Percentiles rank a stretch among this genome's conserved stretches.
These are phyloP conservation scores for Etia nguti DNA, from an alignment of 2,113 vertebrate species.

Conservation along the genomic window DNA sequence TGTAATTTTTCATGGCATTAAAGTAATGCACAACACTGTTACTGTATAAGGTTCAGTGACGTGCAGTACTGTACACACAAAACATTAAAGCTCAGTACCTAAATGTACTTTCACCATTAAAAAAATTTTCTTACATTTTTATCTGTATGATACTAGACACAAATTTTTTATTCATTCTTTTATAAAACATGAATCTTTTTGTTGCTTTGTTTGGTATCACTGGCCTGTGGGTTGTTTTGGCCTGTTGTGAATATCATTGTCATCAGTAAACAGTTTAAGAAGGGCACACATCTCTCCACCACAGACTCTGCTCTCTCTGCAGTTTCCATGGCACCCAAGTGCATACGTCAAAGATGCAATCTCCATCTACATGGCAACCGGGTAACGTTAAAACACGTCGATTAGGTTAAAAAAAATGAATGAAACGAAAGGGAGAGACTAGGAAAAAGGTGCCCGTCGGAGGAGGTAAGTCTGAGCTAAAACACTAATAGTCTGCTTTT, in stretches of 20 bases:
- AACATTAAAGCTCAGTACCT: not conserved
- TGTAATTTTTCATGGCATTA: not conserved
- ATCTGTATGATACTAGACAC: not conserved
- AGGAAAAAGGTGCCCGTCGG: not conserved
- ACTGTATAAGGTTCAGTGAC: not conserved
- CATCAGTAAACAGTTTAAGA: not conserved
- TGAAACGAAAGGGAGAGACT: not conserved
- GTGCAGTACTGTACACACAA: not conserved
- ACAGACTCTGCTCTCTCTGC: not conserved
- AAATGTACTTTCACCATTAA: not conserved
- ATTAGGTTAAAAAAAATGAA: not conserved
- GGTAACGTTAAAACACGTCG: not conserved
- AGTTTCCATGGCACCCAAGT: not conserved
- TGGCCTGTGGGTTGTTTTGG: not conserved
- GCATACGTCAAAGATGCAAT: not conserved
- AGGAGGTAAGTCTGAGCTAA: not conserved
- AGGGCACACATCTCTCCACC: not conserved
- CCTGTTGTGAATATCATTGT: not conserved
- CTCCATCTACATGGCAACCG: not conserved
- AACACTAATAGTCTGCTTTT: not conserved
- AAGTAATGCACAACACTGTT: not conserved
- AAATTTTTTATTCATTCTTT: not conserved
- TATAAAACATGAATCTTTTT: not conserved
- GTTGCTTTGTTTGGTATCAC: not conserved
- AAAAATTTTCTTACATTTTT: not conserved